Evolutionary conservation across 2,797 vertebrate species (phyloP).

Genomic region (Premnoplex brunnescens): DNA sequence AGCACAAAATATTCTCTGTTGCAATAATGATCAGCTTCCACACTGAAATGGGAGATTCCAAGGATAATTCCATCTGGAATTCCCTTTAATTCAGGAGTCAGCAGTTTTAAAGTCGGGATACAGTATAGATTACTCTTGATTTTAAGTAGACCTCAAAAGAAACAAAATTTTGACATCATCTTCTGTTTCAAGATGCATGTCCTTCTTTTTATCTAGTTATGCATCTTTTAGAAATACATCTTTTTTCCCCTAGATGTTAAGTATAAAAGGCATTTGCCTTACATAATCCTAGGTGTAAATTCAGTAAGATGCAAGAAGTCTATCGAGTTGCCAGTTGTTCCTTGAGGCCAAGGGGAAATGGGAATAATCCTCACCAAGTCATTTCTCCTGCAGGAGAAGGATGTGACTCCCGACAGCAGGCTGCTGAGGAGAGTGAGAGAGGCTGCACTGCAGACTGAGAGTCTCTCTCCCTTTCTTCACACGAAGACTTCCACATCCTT

Average conservation of each 20-base stretch:
- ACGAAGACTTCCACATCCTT: constrained; percentile 71
- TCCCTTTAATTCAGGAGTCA: not conserved
- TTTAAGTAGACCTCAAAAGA: not conserved
- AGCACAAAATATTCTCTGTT: not conserved
- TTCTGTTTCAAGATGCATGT: not conserved
- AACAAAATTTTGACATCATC: not conserved
- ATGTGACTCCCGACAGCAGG: constrained; percentile 89
- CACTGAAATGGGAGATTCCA: not conserved
- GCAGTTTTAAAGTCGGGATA: not conserved
- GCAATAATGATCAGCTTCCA: not conserved
- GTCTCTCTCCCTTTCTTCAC: constrained; percentile 33
- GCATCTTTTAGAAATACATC: not conserved
- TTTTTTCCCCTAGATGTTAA: not conserved
- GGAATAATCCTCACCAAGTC: not conserved
- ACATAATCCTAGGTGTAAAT: not conserved
- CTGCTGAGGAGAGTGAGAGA: constrained; percentile 83
- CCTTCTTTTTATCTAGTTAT: not conserved
- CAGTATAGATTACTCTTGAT: not conserved
- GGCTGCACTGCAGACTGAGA: constrained; percentile 73
- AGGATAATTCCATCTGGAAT: not conserved
- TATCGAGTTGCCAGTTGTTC: not conserved
- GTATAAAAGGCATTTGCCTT: not conserved
- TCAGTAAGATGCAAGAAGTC: not conserved
- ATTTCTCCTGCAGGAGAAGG: constrained; percentile 85
- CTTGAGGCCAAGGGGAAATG: not conserved